phyloP scores from a whole-genome alignment of 2,797 vertebrate genomes.

The Acipenser ruthenus region DNA sequence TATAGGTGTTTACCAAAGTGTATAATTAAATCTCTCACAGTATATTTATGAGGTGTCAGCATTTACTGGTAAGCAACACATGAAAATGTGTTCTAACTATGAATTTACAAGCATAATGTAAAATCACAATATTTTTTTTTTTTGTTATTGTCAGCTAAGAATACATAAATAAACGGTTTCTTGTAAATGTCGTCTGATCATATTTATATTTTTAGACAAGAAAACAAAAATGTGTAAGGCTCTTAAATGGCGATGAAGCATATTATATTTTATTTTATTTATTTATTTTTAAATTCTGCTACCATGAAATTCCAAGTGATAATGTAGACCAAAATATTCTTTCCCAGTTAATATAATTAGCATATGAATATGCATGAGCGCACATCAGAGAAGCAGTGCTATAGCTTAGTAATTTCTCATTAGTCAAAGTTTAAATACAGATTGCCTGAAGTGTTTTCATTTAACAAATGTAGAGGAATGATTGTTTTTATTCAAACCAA shows the following conservation, averaged over 20 bases:
- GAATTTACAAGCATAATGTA: too few relatives aligned
- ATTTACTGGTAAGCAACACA: too few relatives aligned
- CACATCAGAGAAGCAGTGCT: slow-evolving; percentile 4
- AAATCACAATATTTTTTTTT: not conserved
- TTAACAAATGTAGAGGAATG: slow-evolving; percentile 4
- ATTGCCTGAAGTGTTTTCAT: slow-evolving; percentile 1
- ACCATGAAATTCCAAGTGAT: slow-evolving; percentile 4
- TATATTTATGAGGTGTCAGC: too few relatives aligned
- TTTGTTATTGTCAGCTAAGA: too few relatives aligned
- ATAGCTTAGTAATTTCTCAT: slow-evolving; percentile 5
- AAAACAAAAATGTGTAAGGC: not conserved
- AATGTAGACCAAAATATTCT: slow-evolving; percentile 10
- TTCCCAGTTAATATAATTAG: slow-evolving; percentile 13
- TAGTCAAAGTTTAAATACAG: slow-evolving; percentile 9
- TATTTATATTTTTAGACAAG: not conserved
- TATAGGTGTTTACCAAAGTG: too few relatives aligned
- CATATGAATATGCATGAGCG: slow-evolving; percentile 10
- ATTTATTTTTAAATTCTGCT: not conserved
- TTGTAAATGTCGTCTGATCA: not conserved
- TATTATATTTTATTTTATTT: too few relatives aligned
- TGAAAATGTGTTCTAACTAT: too few relatives aligned
- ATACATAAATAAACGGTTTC: not conserved
- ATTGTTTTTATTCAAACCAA: not conserved
- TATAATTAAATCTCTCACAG: too few relatives aligned
- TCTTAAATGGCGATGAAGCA: not conserved